Evolutionary conservation across 2,113 vertebrate genomes (phyloP), one percentile per base, ranked within the genome.

Genomic region (Xiphophorus hellerii): DNA sequence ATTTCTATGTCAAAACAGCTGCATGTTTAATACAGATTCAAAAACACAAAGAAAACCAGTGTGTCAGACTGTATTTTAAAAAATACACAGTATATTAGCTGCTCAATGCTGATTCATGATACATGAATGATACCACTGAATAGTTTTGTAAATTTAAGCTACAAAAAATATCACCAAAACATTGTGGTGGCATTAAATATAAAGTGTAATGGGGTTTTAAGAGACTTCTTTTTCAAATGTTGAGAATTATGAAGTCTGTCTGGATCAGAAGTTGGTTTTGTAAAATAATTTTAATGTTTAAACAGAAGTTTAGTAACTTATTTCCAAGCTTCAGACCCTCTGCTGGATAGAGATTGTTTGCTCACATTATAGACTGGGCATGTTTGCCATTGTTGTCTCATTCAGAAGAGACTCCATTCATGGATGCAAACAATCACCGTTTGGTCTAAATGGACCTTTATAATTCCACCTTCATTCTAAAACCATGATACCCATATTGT

Each of bases 31-130:
- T 10, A 78, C 51, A 74, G 65, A 28, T 28, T 67, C 74, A 83
- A 71, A 84, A 81, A 63, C 28, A 70, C 44, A 42, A 42, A 42
- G 39, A 5, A 13, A 42, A 15, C 5, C 85, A 86, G 84, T 85
- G 76, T 54, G 70, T 87, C 80, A 82, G 81, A 88, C 85, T 74
- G 74, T 72, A 71, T 76, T 69, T 58, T 61, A 66, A 61, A 54
- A 61, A 61, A 74, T 82, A 83, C 69, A 88, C 65, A 81, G 65
- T 76, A 74, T 76, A 7, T 74, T 89, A 90, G 86, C 87, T 90
- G 89, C 85, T 90, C 84, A 76, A 51, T 71, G 70, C 79, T 28
- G 22, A 72, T 92, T 85, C 88, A 89, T 92, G 85, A 91, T 86
- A 89, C 84, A 88, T 69, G 78, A 87, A 89, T 51, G 28, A 85